Evolutionary conservation across 2,888 invertebrate species (phyloP).

Genomic region (Drosophila hamatofila): DNA sequence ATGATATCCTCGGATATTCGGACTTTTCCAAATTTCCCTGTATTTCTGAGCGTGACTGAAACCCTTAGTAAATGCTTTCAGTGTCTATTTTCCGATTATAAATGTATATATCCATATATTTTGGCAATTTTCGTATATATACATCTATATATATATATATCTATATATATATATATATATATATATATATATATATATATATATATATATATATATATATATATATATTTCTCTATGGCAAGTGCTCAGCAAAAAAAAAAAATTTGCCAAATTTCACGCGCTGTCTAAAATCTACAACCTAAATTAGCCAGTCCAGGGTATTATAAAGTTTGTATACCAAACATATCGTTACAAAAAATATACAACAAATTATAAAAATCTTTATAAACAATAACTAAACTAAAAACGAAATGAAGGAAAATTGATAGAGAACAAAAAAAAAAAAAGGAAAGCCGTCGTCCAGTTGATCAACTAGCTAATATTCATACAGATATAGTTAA

Average conservation of each 20-base stretch:
- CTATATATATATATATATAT: conserved; percentile 1
- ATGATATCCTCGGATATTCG: neutral
- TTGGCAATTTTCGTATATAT: conserved; percentile 9
- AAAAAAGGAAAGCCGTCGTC: conserved; percentile 35
- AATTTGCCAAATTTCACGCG: conserved; percentile 45
- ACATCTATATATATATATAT: conserved; percentile 20
- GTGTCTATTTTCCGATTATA: conserved; percentile 49
- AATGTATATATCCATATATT: conserved; percentile 9
- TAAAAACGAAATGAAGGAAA: conserved; percentile 2
- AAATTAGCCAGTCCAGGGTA: conserved; percentile 69
- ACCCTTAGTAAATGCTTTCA: conserved; percentile 48
- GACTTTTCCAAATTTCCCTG: neutral
- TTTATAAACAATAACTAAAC: conserved; percentile 42
- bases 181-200: conserved; percentile 13
- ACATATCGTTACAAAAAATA: conserved; percentile 80
- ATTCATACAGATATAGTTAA: conserved; percentile 14
- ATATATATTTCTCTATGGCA: conserved; percentile 41
- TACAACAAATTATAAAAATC: conserved; percentile 58
- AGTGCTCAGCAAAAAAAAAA: conserved; percentile 47
- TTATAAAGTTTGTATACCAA: conserved; percentile 80
- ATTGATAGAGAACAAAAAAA: conserved; percentile 11
- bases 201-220: conserved; percentile 12
- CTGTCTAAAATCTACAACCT: conserved; percentile 54
- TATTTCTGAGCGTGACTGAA: conserved; percentile 25
- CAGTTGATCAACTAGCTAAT: conserved; percentile 31